Evolutionary conservation across 2,797 vertebrate species (phyloP), one percentile per base, ranked within the genome.

Genomic region (Enteromius unitaeniatus): DNA sequence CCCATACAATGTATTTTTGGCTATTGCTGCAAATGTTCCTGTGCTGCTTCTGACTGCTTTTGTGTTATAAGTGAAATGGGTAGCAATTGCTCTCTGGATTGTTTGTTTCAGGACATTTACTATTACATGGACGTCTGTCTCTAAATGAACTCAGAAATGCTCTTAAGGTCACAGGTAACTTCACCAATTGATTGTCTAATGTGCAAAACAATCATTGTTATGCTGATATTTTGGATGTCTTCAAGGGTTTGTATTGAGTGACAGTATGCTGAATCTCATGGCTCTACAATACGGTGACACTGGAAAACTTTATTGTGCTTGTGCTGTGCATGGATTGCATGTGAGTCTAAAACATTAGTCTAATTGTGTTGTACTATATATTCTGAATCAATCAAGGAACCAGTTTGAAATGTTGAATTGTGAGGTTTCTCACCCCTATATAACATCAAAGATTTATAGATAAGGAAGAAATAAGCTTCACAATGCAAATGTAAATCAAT

Each of bases 281-380:
- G 92, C 92, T 34, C 82, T 96, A 85, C 92, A 94, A 77, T 96
- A 95, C 0, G 92, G 95, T 0, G 86, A 92, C 92, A 26, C 93
- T 97, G 62, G 94, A 96, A 88, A 96, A 86, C 87, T 99, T 96
- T 87, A 93, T 96, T 84, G 93, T 83, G 79, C 93, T 97, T 51
- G 89, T 94, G 84, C 91, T 97, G 85, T 93, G 94, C 73, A 89
- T 94, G 28, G 92, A 95, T 76, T 94, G 93, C 91, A 95, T 96
- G 95, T 97, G 88, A 95, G 95, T 96, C 78, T 67, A 34, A 47
- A 49, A 15, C 17, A 28, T 6, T 9, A 23, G 1, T 14, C 2
- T 74, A 26, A 6, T 34, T 45, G 3, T 72, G 14, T 62, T 28
- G 23, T 15, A n/a, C 53, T 26, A 37, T 8, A n/a, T 3, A 55